Conservation (phyloP, 2,797 vertebrate species). For the Enteromius afrohamiltoni region DNA sequence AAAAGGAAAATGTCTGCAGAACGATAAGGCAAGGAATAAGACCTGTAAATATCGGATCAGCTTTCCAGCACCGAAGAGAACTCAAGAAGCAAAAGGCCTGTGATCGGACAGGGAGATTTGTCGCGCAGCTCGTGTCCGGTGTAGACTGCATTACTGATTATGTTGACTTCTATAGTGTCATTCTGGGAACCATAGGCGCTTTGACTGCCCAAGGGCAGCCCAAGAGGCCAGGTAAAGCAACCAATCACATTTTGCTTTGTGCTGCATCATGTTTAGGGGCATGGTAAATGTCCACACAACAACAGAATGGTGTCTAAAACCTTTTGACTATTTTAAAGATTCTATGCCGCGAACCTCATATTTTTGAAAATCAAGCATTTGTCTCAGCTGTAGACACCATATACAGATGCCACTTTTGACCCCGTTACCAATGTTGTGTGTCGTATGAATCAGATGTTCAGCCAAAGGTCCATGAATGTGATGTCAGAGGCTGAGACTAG, state of each 20-base stretch:
- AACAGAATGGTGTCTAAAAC: not conserved
- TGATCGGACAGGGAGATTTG: too few species aligned
- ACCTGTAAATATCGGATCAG: too few species aligned
- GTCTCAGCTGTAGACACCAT: not conserved
- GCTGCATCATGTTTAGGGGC: not conserved
- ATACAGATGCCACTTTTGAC: not conserved
- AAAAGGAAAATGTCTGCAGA: too few species aligned
- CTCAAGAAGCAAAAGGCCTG: too few species aligned
- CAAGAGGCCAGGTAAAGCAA: not conserved
- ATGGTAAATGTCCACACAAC: not conserved
- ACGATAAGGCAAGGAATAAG: too few species aligned
- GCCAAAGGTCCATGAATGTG: not conserved
- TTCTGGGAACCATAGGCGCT: not conserved
- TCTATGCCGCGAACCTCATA: not conserved
- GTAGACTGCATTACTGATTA: too few species aligned
- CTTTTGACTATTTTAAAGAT: not conserved
- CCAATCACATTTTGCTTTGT: not conserved
- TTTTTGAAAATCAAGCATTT: not conserved
- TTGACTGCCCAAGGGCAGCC: not conserved
- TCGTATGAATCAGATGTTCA: not conserved
- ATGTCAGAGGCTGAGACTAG: not conserved
- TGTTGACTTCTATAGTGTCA: too few species aligned
- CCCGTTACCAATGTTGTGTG: not conserved
- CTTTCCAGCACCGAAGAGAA: too few species aligned
- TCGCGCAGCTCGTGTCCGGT: too few species aligned